Evolutionary conservation across 2,797 vertebrate species (phyloP), one percentile per base, ranked within the genome.

Genomic region (Leptodactylus fallax): DNA sequence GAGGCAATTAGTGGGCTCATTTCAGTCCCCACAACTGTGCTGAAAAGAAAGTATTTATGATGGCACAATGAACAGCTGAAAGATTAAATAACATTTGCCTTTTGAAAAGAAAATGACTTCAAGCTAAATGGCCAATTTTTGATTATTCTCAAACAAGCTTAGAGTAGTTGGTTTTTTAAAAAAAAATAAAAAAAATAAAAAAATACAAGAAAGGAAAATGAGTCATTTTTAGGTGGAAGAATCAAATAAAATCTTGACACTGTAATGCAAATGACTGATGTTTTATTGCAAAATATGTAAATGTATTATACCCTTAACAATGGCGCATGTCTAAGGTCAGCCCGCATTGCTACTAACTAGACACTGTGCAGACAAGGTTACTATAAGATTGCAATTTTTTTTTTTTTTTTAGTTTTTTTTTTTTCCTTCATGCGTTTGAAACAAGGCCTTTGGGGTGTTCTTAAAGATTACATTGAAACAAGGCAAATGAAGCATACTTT

Each of bases 61-160:
- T 97, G 98, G 98, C 97, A 99, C 98, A 99, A 99, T 99, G 98
- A 99, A 98, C 98, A 99, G 98, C 98, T 99, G 98, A 99, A 99
- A 99, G 98, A 99, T 99, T 99, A 99, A 99, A 99, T 99, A 99
- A 99, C 98, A 97, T 99, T 99, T 98, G 97, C 97, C 98, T 99
- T 99, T 99, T 99, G 97, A 99, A 99, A 99, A 97, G 98, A 99
- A 99, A 99, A 99, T 99, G 97, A 99, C 98, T 99, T 99, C 97
- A 99, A 98, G 97, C 98, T 98, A 99, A 99, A 99, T 99, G 98
- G 98, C 97, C 97, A 98, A 98, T 99, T 99, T 99, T 98, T 99
- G 97, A 99, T 99, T 98, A 98, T 98, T 99, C 98, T 99, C 98
- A 98, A 99, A 98, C 97, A 97, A 97, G 97, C 97, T 98, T 97